Conservation (phyloP, 2,888 invertebrate species). For the Ommatoiulus sabulosus region DNA sequence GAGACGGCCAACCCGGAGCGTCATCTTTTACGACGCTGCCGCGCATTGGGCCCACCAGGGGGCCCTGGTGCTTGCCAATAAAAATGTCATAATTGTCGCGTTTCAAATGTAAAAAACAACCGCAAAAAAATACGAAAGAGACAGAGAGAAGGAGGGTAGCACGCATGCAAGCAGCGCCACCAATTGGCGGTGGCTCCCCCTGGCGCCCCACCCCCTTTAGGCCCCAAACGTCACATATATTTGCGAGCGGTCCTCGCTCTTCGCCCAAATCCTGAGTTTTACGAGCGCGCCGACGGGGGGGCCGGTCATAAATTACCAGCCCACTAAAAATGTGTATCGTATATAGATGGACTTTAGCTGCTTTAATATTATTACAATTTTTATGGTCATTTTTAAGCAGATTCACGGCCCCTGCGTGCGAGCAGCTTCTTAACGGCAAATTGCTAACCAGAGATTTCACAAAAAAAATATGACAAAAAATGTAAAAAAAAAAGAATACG, state of each 20-base stretch:
- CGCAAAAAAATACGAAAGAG: background rate
- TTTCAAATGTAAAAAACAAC: background rate
- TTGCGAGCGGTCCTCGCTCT: too few relatives aligned
- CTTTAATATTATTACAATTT: slow-evolving; percentile 2
- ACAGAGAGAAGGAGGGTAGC: background rate
- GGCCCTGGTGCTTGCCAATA: background rate
- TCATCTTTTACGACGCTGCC: background rate
- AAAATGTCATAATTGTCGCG: slow-evolving; percentile 42
- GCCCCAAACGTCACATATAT: slow-evolving; percentile 27
- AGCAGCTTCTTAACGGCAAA: background rate
- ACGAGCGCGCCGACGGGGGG: slow-evolving; percentile 17
- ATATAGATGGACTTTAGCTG: background rate
- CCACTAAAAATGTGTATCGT: background rate
- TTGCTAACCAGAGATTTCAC: background rate
- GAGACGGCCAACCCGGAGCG: background rate
- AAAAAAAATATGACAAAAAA: background rate
- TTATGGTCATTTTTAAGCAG: slow-evolving; percentile 37
- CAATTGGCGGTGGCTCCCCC: slow-evolving; percentile 6
- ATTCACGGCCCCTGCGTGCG: background rate
- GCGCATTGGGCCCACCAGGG: slow-evolving; percentile 28
- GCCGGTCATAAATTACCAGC: slow-evolving; percentile 16
- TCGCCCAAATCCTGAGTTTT: background rate
- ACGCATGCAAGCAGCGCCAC: background rate
- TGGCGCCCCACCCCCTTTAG: slow-evolving; percentile 24
- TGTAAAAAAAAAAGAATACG: too few relatives aligned